Percentiles rank a stretch among this genome's conserved stretches.
Conservation (phyloP, 1,140 invertebrate species). For the Paraescarpia echinospica region DNA sequence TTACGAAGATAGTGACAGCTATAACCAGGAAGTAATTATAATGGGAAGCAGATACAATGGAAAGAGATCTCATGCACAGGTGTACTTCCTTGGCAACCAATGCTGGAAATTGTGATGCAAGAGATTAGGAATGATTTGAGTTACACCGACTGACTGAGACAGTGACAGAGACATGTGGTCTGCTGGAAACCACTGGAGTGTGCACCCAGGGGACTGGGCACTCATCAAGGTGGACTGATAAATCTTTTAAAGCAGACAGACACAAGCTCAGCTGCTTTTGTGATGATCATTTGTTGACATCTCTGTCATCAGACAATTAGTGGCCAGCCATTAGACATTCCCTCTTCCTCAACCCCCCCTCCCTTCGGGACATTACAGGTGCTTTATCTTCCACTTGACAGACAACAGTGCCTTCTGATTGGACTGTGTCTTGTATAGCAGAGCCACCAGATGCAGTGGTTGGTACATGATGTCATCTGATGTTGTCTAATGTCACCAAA, state of each 20-base stretch:
- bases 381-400: not conserved
- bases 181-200: too few relatives aligned
- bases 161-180: too few relatives aligned
- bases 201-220: too few relatives aligned
- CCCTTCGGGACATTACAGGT: not conserved
- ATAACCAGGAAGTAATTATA: too few relatives aligned
- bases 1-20: too few relatives aligned
- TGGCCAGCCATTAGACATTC: not conserved
- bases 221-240: not conserved
- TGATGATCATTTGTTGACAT: not conserved
- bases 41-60: too few relatives aligned
- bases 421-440: not conserved
- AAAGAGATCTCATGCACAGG: too few relatives aligned
- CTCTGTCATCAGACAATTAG: not conserved
- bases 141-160: too few relatives aligned
- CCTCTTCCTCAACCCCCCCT: not conserved
- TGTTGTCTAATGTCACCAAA: not conserved
- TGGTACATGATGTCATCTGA: not conserved
- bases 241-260: not conserved
- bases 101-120: too few relatives aligned
- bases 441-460: not conserved
- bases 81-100: too few relatives aligned
- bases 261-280: not conserved
- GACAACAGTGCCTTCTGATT: not conserved
- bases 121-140: too few relatives aligned